These are phyloP conservation scores for Watsonalla cultraria DNA, from an alignment of 2,888 invertebrate genomes.

Conservation along the genomic window DNA sequence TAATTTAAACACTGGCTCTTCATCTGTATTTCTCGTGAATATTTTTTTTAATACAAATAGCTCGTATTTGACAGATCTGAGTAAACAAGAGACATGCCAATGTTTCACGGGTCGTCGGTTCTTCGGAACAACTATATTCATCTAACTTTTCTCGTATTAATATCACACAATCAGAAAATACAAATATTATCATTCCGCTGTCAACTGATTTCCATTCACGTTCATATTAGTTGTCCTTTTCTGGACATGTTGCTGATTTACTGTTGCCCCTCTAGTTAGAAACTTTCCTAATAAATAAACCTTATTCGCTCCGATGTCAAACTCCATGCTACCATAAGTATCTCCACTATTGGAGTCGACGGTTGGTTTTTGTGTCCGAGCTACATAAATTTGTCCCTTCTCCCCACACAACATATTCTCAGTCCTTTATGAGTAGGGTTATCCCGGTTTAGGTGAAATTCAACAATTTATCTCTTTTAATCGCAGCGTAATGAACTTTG, in stretches of 20 bases:
- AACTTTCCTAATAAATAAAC: constrained; percentile 76
- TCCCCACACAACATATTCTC: constrained; percentile 55
- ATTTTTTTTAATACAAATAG: background rate
- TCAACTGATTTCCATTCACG: constrained; percentile 32
- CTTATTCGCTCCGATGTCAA: constrained; percentile 69
- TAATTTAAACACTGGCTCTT: too few relatives aligned
- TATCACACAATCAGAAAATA: constrained; percentile 29
- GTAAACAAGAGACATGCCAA: constrained; percentile 16
- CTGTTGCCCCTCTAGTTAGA: constrained; percentile 49
- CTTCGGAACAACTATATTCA: constrained; percentile 25
- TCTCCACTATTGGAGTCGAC: constrained; percentile 50
- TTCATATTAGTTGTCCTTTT: constrained; percentile 44
- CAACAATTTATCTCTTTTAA: constrained; percentile 66
- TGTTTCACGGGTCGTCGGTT: constrained; percentile 27
- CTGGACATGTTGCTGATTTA: constrained; percentile 66
- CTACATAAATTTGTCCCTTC: constrained; percentile 67
- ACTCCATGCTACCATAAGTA: constrained; percentile 64
- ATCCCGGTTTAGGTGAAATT: constrained; percentile 52
- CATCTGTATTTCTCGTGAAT: too few relatives aligned
- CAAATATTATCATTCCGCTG: constrained; percentile 35
- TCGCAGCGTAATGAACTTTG: constrained; percentile 61
- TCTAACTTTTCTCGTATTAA: constrained; percentile 33
- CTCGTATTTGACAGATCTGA: background rate
- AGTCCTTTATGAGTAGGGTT: constrained; percentile 69
- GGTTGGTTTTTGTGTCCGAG: constrained; percentile 58